phyloP scores from a whole-genome alignment of 2,797 vertebrate genomes.

The Acipenser transmontanus region DNA sequence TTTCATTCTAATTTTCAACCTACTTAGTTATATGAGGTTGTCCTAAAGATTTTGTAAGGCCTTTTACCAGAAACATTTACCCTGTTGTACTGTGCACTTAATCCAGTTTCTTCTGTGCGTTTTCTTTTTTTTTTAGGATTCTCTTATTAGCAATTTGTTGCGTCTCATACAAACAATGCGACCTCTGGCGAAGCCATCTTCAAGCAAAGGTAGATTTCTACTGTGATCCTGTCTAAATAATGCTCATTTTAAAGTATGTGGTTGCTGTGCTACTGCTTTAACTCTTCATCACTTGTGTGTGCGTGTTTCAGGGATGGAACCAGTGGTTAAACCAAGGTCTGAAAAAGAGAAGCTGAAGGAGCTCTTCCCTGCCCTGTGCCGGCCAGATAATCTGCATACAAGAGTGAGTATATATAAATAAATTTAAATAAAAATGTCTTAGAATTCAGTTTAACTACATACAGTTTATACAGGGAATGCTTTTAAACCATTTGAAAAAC shows the following conservation, averaged over 20 bases:
- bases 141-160: constrained; percentile 83
- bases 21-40: too few relatives aligned
- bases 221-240: too few relatives aligned
- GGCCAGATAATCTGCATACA: constrained; percentile 71
- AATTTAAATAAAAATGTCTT: background rate
- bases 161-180: constrained; percentile 96
- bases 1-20: too few relatives aligned
- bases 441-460: background rate
- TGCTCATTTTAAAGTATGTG: background rate
- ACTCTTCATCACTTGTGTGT: background rate
- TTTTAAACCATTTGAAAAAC: background rate
- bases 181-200: constrained; percentile 69
- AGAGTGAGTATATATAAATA: constrained; percentile 55
- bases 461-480: background rate
- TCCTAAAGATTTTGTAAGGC: too few relatives aligned
- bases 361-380: constrained; percentile 85
- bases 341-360: constrained; percentile 86
- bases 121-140: constrained; percentile 61
- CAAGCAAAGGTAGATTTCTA: constrained; percentile 64
- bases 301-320: constrained; percentile 43
- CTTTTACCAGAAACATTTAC: too few relatives aligned
- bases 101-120: background rate
- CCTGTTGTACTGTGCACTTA: too few relatives aligned
- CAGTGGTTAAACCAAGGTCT: constrained; percentile 59
- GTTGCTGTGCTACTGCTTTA: background rate